Percentiles rank a stretch among this genome's conserved stretches.
Conservation (phyloP, 2,888 invertebrate genomes). For the Cryptosula pallasiana region DNA sequence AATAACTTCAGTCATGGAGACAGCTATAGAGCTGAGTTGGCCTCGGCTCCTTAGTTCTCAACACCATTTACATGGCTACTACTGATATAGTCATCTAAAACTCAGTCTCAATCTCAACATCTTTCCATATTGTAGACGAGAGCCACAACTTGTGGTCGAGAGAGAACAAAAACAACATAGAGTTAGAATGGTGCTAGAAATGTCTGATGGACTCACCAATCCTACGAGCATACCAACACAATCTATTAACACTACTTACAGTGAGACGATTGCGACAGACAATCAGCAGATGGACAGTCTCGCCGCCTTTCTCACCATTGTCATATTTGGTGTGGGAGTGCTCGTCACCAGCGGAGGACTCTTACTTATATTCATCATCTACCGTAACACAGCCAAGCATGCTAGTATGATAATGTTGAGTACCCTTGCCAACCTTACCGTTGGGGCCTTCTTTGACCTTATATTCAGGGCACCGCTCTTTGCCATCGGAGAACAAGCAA, state of each 20-base stretch:
- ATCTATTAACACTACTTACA: not conserved
- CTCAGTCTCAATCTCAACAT: not conserved
- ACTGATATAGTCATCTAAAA: no score
- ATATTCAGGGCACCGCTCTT: not conserved
- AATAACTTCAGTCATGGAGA: no score
- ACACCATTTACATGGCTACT: no score
- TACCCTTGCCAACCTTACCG: not conserved
- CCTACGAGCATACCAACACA: not conserved
- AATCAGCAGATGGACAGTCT: not conserved
- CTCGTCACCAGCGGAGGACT: not conserved
- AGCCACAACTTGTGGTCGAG: not conserved
- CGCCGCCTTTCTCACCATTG: not conserved
- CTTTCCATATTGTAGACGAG: not conserved
- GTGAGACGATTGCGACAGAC: not conserved
- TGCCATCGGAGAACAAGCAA: not conserved
- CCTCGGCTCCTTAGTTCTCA: no score
- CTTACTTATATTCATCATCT: not conserved
- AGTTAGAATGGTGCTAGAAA: not conserved
- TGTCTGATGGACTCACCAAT: not conserved
- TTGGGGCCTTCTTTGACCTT: not conserved
- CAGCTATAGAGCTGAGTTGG: no score
- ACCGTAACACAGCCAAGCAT: not conserved
- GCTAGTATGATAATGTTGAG: slow-evolving; percentile 13
- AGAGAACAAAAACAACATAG: not conserved
- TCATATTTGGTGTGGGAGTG: not conserved